Evolutionary conservation across 2,113 vertebrate species (phyloP), one percentile per base, ranked within the genome.

Genomic region (Vulpes lagopus): DNA sequence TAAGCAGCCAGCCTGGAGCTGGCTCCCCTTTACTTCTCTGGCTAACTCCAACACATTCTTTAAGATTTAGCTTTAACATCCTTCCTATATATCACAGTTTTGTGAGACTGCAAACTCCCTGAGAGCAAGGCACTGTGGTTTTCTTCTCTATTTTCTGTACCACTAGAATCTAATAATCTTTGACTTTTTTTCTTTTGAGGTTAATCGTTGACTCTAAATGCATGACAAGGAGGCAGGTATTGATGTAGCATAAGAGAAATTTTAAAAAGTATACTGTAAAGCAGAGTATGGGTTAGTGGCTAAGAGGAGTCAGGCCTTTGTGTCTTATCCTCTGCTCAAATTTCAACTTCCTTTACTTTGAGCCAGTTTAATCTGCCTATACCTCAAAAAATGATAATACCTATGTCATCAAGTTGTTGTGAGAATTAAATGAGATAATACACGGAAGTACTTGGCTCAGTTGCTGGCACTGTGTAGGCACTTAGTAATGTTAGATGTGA

Each of bases 341-440:
- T 84, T 65, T 67, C 69, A 96, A 64, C 38, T 91, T 94, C 81
- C 79, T 83, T 74, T 82, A 89, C 14, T 3, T 60, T 85, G 53
- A 94, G 32, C 23, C 74, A 93, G 27, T 25, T 91, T 82, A 93
- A 92, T 90, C 32, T 69, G 38, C 35, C 53, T 59, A 8, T 94
- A 84, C 35, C 60, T 81, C 69, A 57, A 89, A 81, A 92, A 89
- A 57, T 94, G 35, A 87, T 74, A 67, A 67, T 60, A 91, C 20
- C 38, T 89, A 43, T 11, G 38, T 12, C 27, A 59, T 65, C 19
- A 81, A n/a, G 11, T 76, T 85, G n/a, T 83, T 93, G 38, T 73
- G 43, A 43, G 71, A 95, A 85, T 94, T 89, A 93, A 93, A 64
- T 93, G 73, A 91, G 38, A 71, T 94, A 94, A 92, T n/a, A 92